Percentiles rank a stretch among this genome's conserved stretches.
Evolutionary conservation across 1,140 invertebrate species (phyloP).

Genomic region (Drosophila kanapiae): DNA sequence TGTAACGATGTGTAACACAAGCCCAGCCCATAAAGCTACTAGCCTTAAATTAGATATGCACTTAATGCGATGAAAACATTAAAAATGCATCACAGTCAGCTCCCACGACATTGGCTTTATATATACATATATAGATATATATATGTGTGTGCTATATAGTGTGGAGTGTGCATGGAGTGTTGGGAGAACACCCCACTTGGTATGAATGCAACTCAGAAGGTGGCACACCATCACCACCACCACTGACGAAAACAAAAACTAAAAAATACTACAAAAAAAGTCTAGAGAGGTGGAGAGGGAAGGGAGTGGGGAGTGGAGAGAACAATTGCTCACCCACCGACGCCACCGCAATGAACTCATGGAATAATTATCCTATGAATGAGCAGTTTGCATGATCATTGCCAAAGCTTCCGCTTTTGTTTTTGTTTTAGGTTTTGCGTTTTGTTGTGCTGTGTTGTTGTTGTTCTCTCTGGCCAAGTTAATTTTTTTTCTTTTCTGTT

Average conservation of each 20-base stretch:
- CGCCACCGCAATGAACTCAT: slow-evolving; percentile 70
- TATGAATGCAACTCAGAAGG: slow-evolving; percentile 30
- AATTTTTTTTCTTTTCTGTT: slow-evolving; percentile 29
- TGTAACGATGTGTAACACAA: slow-evolving; percentile 24
- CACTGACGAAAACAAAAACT: slow-evolving; percentile 20
- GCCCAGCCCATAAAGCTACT: slow-evolving; percentile 23
- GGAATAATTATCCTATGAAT: slow-evolving; percentile 84
- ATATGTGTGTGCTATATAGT: slow-evolving; percentile 7
- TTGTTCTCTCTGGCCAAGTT: slow-evolving; percentile 19
- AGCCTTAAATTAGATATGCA: slow-evolving; percentile 71
- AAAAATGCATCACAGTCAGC: slow-evolving; percentile 66
- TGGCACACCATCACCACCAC: slow-evolving; percentile 47
- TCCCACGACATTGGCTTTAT: slow-evolving; percentile 71
- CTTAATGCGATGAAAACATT: slow-evolving; percentile 72
- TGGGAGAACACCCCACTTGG: slow-evolving; percentile 53
- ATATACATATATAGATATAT: neutral
- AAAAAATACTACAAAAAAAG: slow-evolving; percentile 11
- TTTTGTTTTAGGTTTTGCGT: slow-evolving; percentile 56
- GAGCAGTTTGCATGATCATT: slow-evolving; percentile 83
- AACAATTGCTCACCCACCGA: slow-evolving; percentile 54
- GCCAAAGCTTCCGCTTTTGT: slow-evolving; percentile 83
- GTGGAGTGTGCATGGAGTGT: slow-evolving; percentile 22
- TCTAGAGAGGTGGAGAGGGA: too few species aligned
- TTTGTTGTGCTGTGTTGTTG: slow-evolving; percentile 45
- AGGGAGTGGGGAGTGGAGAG: neutral